Percentiles rank a stretch among this genome's conserved stretches.
Evolutionary conservation across 2,888 invertebrate genomes (phyloP).

Genomic region (Orthosia incerta): DNA sequence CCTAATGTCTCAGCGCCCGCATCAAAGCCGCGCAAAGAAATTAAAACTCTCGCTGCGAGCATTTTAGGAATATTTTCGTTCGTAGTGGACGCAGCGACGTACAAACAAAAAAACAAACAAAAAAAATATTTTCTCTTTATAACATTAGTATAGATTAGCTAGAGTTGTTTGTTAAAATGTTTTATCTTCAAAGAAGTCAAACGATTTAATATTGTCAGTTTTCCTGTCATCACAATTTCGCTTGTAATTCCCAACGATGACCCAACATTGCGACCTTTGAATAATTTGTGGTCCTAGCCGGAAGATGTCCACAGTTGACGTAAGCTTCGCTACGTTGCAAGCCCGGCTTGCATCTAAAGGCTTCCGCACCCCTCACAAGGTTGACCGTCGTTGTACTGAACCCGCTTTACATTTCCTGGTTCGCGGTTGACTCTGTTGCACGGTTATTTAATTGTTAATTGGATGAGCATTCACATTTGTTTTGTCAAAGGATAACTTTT

Average conservation of each 20-base stretch:
- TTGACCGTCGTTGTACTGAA: background rate
- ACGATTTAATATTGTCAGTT: no score
- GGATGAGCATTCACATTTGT: background rate
- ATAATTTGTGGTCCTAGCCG: conserved; percentile 48
- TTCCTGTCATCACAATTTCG: background rate
- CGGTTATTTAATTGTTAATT: conserved; percentile 26
- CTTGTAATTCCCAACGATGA: background rate
- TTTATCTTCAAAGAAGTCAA: no score
- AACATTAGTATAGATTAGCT: no score
- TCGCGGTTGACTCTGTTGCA: conserved; percentile 27
- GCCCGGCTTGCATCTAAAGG: conserved; percentile 28
- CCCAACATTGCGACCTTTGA: conserved; percentile 37
- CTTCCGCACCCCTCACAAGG: conserved; percentile 43
- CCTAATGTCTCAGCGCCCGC: no score
- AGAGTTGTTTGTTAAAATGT: no score
- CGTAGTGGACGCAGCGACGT: no score
- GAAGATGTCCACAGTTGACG: conserved; percentile 45
- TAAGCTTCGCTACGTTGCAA: conserved; percentile 31
- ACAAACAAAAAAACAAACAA: no score
- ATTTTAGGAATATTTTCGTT: no score
- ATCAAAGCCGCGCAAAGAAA: no score
- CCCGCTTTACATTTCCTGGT: conserved; percentile 10
- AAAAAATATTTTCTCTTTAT: no score
- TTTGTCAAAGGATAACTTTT: background rate
- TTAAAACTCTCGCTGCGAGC: no score